phyloP scores from a whole-genome alignment of 1,140 invertebrate genomes.

The Venturia canescens region DNA sequence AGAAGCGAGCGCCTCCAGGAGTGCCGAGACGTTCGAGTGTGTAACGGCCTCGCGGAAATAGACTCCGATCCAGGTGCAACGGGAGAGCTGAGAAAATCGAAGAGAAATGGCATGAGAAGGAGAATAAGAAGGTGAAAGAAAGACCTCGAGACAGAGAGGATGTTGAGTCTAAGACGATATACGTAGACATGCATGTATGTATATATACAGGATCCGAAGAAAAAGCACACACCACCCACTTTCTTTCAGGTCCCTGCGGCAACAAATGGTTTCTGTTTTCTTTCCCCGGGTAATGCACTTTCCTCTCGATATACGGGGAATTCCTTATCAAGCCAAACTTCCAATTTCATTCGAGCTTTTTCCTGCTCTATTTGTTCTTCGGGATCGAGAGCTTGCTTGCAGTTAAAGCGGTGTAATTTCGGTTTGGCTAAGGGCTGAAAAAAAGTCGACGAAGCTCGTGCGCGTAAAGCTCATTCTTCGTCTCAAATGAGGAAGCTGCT shows the following conservation, averaged over 20 bases:
- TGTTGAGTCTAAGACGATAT: background rate
- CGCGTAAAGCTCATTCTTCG: background rate
- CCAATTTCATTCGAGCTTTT: background rate
- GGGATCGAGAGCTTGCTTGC: background rate
- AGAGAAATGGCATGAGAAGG: constrained; percentile 24
- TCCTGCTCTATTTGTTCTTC: background rate
- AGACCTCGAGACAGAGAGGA: constrained; percentile 4
- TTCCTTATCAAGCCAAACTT: background rate
- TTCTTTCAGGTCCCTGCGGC: constrained; percentile 25
- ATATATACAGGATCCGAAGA: background rate
- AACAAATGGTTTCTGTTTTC: constrained; percentile 30
- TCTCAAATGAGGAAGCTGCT: no score
- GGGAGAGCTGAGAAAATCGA: constrained; percentile 18
- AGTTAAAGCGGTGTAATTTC: background rate
- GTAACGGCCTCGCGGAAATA: background rate
- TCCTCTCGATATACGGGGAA: background rate
- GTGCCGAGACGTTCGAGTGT: background rate
- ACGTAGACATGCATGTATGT: no score
- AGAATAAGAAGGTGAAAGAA: constrained; percentile 24
- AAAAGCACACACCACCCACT: background rate
- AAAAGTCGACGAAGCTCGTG: background rate
- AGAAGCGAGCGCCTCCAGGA: background rate
- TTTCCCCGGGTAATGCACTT: background rate
- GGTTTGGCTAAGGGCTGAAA: no score
- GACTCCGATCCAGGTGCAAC: constrained; percentile 33